Conservation (phyloP, 2,113 vertebrate genomes). For the Cranoglanis bouderius region DNA sequence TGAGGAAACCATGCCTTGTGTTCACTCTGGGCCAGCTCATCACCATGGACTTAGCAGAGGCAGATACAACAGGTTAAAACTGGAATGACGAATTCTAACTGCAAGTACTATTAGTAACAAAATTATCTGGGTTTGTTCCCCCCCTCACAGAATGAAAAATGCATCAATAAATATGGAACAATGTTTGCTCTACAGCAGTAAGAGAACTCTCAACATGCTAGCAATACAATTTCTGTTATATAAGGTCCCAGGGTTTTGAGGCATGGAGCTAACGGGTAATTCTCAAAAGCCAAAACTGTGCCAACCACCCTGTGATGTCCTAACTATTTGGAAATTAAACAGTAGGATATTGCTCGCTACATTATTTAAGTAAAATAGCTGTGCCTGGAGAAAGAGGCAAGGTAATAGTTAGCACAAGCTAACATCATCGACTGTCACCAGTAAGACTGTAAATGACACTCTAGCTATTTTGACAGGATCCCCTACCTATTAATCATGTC, state of each 20-base stretch:
- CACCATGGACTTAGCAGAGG: not conserved
- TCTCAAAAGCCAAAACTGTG: not conserved
- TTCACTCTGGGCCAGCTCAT: conserved; percentile 22
- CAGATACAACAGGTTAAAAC: conserved; percentile 5
- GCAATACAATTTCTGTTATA: no score
- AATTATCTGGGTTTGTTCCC: accelerated
- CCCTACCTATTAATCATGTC: not conserved
- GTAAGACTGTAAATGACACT: not conserved
- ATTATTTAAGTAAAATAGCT: not conserved
- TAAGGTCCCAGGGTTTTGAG: not conserved
- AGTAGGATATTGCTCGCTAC: not conserved
- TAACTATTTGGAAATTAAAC: not conserved
- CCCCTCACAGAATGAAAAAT: not conserved
- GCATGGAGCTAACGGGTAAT: not conserved
- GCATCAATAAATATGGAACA: not conserved
- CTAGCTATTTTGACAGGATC: not conserved
- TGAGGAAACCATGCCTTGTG: conserved; percentile 64
- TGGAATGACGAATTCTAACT: conserved; percentile 13
- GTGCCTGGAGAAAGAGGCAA: not conserved
- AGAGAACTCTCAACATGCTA: not conserved
- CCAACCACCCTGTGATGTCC: not conserved
- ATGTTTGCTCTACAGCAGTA: not conserved
- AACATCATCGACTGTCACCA: no score
- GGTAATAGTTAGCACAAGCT: not conserved
- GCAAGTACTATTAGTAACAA: not conserved